Conservation (phyloP, 2,797 vertebrate species). For the Prionace glauca region DNA sequence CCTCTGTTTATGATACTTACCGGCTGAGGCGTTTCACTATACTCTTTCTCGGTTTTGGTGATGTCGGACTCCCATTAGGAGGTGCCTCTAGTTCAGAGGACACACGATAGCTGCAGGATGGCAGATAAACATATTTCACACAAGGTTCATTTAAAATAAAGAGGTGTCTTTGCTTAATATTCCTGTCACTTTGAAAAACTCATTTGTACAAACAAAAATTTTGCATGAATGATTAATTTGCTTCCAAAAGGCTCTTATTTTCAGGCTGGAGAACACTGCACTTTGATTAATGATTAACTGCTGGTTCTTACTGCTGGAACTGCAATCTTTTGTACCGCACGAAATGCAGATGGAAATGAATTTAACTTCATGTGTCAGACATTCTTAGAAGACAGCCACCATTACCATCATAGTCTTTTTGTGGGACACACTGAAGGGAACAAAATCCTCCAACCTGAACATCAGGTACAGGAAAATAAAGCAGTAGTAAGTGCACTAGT, state of each 20-base stretch:
- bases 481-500: background rate
- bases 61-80: conserved; percentile 70
- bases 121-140: background rate
- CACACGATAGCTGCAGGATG: conserved; percentile 66
- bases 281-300: background rate
- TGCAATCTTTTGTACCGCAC: background rate
- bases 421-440: background rate
- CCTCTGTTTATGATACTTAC: conserved; percentile 63
- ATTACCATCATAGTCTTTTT: background rate
- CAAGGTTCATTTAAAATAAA: background rate
- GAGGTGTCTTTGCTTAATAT: background rate
- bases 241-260: background rate
- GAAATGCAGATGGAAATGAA: background rate
- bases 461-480: background rate
- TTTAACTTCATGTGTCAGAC: background rate
- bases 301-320: background rate
- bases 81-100: conserved; percentile 79
- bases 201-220: background rate
- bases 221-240: background rate
- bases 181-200: background rate
- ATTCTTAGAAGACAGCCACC: background rate
- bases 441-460: background rate
- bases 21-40: conserved; percentile 93
- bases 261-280: background rate
- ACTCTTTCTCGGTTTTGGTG: conserved; percentile 80